Evolutionary conservation across 2,797 vertebrate genomes (phyloP), one percentile per base, ranked within the genome.

Genomic region (Cossypha caffra): DNA sequence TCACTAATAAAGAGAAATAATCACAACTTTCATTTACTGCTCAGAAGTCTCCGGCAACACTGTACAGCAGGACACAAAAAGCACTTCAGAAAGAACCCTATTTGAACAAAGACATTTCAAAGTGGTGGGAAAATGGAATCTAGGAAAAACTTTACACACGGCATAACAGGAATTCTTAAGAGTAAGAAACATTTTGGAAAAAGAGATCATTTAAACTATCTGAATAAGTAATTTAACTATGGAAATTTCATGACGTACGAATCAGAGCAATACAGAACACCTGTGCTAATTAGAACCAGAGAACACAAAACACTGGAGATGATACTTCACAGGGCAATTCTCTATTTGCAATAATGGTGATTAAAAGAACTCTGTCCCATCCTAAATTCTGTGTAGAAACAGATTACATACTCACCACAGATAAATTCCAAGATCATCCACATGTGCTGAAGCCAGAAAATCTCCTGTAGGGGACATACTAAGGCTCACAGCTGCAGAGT

Each of bases 381-480:
- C 28, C 62, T 23, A 91, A 86, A 43, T 64, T 75, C 20, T 69
- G 7, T 45, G 17, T 28, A 64, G 45, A 67, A 85, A 69, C 2
- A 83, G 21, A 21, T 52, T 57, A 85, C 7, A 17, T 72, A 98
- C 99, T 98, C 94, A 99, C 99, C 99, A 99, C 28, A 99, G 97
- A 95, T 98, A 99, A 97, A 99, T 97, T 75, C 99, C 99, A 96
- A 99, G 98, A 69, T 98, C 98, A 97, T 99, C 99, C 15, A 99
- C 98, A 4, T 99, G 99, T n/a, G 98, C 95, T 5, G 99, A 99
- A 29, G 99, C 98, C 72, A 99, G 96, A 96, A 99, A 99, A 97
- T 99, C 99, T 97, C 99, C 99, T 3, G 99, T 99, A 10, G 99
- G 99, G 2, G 99, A 99, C 98, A 99, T 98, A 59, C 98, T 98